phyloP scores from a whole-genome alignment of 2,797 vertebrate genomes.

The Buphagus erythrorhynchus region DNA sequence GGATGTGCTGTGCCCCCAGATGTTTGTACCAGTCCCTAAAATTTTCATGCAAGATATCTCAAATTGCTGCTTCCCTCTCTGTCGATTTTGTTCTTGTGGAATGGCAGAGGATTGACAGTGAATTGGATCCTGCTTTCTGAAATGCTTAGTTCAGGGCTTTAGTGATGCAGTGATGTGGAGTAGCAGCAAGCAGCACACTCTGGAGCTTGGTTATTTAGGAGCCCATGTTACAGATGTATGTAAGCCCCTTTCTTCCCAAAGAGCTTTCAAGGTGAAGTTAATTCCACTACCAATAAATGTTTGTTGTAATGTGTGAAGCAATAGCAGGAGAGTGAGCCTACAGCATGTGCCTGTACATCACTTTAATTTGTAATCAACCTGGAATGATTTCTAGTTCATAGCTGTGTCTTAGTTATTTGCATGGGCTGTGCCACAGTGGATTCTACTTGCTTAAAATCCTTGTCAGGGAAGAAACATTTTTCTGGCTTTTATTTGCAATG shows the following conservation, averaged over 20 bases:
- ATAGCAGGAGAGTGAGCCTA: background rate
- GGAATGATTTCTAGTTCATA: background rate
- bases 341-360: background rate
- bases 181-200: background rate
- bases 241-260: background rate
- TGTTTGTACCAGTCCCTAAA: background rate
- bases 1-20: background rate
- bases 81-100: background rate
- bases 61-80: background rate
- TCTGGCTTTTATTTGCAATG: slow-evolving; percentile 44
- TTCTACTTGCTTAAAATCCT: background rate
- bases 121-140: slow-evolving; percentile 11
- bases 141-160: background rate
- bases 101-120: background rate
- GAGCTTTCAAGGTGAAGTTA: background rate
- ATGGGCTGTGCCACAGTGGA: background rate
- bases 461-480: background rate
- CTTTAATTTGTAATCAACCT: background rate
- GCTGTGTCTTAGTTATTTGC: background rate
- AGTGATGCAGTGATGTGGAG: background rate
- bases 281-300: background rate
- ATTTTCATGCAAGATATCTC: background rate
- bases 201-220: background rate
- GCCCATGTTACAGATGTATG: background rate
- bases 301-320: background rate